Conservation (phyloP, 2,888 invertebrate species). For the Hemicrepidius hirtus region DNA sequence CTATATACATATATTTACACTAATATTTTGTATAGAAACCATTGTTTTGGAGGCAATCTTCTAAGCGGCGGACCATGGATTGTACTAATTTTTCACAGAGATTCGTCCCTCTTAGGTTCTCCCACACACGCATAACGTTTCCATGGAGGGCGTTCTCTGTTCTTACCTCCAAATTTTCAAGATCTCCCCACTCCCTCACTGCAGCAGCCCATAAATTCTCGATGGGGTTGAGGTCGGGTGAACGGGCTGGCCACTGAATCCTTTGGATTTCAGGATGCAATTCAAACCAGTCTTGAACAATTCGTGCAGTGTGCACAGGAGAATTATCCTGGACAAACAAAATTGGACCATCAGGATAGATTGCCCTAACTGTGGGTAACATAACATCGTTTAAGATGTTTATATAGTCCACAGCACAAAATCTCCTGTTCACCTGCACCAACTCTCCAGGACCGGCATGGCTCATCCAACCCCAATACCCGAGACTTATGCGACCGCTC, state of each 20-base stretch:
- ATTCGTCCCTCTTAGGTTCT: neutral
- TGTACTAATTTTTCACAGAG: neutral
- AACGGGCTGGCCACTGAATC: no score
- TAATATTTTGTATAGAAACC: neutral
- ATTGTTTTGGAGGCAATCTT: neutral
- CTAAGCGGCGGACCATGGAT: neutral
- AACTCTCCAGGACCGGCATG: conserved; percentile 57
- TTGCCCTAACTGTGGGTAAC: conserved; percentile 5
- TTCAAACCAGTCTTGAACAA: conserved; percentile 37
- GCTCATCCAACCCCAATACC: conserved; percentile 60
- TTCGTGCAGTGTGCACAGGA: no score
- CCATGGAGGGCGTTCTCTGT: neutral
- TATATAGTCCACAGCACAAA: neutral
- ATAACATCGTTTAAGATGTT: conserved; percentile 12
- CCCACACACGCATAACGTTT: neutral
- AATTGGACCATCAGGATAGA: conserved; percentile 28
- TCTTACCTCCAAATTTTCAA: neutral
- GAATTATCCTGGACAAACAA: no score
- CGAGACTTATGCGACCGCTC: conserved; percentile 54
- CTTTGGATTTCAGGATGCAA: conserved; percentile 37
- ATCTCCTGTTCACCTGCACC: conserved; percentile 42
- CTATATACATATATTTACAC: no score
- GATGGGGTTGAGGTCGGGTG: conserved; percentile 56
- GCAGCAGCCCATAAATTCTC: no score
- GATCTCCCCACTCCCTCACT: conserved; percentile 45